A percentile compares a stretch with the other conserved stretches of the same genome.
phyloP scores from a whole-genome alignment of 2,113 vertebrate genomes.

The Thymallus thymallus region DNA sequence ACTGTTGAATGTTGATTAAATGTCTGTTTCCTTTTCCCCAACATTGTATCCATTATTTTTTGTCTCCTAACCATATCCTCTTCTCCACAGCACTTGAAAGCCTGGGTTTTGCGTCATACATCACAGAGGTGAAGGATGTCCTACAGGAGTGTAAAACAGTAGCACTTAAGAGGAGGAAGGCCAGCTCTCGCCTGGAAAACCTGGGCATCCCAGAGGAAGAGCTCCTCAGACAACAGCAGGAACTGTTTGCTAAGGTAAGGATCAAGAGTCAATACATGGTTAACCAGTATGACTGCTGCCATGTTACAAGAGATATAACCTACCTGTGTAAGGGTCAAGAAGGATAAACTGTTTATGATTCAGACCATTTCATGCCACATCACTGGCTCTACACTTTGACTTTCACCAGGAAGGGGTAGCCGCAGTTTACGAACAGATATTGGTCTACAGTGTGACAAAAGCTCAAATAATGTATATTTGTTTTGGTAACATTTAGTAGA shows the following conservation, averaged over 20 bases:
- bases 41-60: slow-evolving; percentile 11
- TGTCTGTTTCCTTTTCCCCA: background rate
- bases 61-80: slow-evolving; percentile 8
- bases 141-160: slow-evolving; percentile 99
- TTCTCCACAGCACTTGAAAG: slow-evolving; percentile 87
- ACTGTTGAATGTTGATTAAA: no score
- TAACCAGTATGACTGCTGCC: no score
- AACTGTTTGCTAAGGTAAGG: slow-evolving; percentile 96
- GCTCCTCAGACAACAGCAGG: slow-evolving; percentile 94
- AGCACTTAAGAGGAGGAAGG: slow-evolving; percentile 97
- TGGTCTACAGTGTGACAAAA: no score
- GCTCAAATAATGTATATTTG: no score
- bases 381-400: no score
- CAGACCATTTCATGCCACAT: no score
- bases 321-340: no score
- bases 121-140: slow-evolving; percentile 97
- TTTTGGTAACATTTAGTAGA: no score
- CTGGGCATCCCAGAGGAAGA: slow-evolving; percentile 98
- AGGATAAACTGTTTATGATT: no score
- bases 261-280: background rate
- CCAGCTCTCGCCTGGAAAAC: slow-evolving; percentile 95
- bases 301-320: no score
- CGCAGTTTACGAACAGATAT: no score
- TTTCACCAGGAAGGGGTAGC: no score
- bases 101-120: slow-evolving; percentile 96